phyloP scores from a whole-genome alignment of 2,888 invertebrate genomes.

The Stomorhina lunata region DNA sequence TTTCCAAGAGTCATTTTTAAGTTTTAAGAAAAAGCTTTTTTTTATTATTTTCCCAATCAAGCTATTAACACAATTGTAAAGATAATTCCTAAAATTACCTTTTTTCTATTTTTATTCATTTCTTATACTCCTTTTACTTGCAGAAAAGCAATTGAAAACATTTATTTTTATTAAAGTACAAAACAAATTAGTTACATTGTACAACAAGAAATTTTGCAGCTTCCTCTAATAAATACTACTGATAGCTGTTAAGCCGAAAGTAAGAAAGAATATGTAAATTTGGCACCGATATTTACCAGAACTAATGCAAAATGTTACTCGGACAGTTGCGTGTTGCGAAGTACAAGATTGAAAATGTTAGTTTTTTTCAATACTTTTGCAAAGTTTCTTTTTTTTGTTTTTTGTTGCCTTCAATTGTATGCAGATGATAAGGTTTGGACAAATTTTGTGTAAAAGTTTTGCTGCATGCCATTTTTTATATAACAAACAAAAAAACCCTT shows the following conservation, averaged over 20 bases:
- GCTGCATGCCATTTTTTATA: constrained; percentile 36
- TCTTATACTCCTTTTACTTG: neutral
- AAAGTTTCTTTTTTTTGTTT: neutral
- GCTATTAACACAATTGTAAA: constrained; percentile 38
- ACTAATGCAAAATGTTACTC: constrained; percentile 18
- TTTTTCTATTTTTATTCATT: neutral
- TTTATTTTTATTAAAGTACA: constrained; percentile 43
- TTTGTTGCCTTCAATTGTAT: constrained; percentile 18
- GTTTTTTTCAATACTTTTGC: constrained; percentile 8
- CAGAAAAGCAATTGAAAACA: constrained; percentile 24
- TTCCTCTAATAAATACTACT: constrained; percentile 54
- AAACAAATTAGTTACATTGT: constrained; percentile 63
- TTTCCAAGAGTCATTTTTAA: constrained; percentile 9
- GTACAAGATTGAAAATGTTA: constrained; percentile 49
- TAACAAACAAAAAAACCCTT: constrained; percentile 27
- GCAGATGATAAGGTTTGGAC: constrained; percentile 59
- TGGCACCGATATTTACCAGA: constrained; percentile 1
- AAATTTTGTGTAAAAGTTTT: constrained; percentile 59
- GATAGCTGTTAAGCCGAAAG: constrained; percentile 18
- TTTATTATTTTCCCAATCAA: constrained; percentile 3
- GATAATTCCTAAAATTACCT: neutral
- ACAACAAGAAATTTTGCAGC: constrained; percentile 58
- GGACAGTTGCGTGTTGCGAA: constrained; percentile 49
- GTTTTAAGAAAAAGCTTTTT: constrained; percentile 5
- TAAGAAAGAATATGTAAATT: neutral